Percentiles rank a stretch among this genome's conserved stretches.
These are phyloP conservation scores for Cyrtonyx montezumae DNA, from an alignment of 2,113 vertebrate genomes.

Conservation along the genomic window DNA sequence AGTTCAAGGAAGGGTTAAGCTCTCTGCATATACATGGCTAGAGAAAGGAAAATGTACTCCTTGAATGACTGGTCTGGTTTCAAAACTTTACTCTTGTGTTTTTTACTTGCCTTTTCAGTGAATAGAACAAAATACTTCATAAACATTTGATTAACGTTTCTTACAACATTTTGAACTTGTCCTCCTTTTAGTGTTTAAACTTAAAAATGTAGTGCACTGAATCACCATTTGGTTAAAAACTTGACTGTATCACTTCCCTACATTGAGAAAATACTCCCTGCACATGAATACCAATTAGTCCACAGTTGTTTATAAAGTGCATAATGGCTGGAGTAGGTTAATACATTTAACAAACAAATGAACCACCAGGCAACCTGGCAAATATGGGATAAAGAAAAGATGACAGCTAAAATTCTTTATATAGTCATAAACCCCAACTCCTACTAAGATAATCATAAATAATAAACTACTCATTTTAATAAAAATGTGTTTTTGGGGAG, in stretches of 20 bases:
- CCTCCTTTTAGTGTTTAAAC: not conserved
- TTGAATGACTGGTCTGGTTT: constrained; percentile 27
- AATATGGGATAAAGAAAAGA: constrained; percentile 49
- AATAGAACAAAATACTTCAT: not conserved
- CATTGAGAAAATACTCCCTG: constrained; percentile 11
- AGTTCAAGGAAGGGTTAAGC: constrained; percentile 29
- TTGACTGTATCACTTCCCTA: not conserved
- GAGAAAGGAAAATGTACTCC: not conserved
- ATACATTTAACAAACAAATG: constrained; percentile 54
- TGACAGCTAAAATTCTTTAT: constrained; percentile 28
- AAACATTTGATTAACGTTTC: not conserved
- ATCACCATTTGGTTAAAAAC: constrained; percentile 8
- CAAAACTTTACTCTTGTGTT: not conserved
- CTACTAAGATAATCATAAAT: constrained; percentile 45
- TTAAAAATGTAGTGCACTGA: not conserved
- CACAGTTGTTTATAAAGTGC: constrained; percentile 37
- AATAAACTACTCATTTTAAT: constrained; percentile 59
- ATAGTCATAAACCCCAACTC: constrained; percentile 22
- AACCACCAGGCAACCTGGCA: constrained; percentile 28
- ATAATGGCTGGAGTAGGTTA: constrained; percentile 34
- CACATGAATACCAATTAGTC: constrained; percentile 26
- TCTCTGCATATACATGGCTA: not conserved
- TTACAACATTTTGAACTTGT: not conserved
- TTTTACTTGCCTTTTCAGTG: constrained; percentile 1
- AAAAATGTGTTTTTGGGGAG: constrained; percentile 52